A percentile compares a stretch with the other conserved stretches of the same genome.
Evolutionary conservation across 2,888 invertebrate species (phyloP).

Genomic region (Trimorus sp.): DNA sequence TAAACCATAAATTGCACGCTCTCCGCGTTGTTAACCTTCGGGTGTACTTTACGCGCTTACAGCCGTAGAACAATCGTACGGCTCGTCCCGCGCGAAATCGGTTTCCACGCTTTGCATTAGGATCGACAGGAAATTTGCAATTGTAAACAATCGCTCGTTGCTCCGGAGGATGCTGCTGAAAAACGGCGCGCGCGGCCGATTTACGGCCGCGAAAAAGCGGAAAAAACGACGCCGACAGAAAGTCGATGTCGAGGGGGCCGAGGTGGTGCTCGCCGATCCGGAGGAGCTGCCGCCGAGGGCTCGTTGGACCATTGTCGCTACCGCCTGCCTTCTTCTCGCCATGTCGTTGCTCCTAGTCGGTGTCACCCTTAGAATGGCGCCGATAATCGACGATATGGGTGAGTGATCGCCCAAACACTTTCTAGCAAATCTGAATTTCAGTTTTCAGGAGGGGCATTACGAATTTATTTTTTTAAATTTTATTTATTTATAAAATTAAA

Average conservation of each 20-base stretch:
- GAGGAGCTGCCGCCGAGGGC: constrained; percentile 92
- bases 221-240: constrained; percentile 78
- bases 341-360: constrained; percentile 95
- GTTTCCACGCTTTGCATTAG: constrained; percentile 34
- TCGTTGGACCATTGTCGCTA: constrained; percentile 95
- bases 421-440: too few relatives aligned
- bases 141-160: neutral
- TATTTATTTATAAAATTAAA: too few relatives aligned
- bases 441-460: too few relatives aligned
- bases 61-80: constrained; percentile 49
- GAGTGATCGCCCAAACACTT: too few relatives aligned
- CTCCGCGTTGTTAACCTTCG: constrained; percentile 50
- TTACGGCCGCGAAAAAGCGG: too few relatives aligned
- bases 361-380: constrained; percentile 95
- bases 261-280: constrained; percentile 86
- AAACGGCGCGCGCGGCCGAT: too few relatives aligned
- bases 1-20: constrained; percentile 55
- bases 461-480: too few relatives aligned
- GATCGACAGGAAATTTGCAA: constrained; percentile 26
- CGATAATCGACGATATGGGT: constrained; percentile 86
- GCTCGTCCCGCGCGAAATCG: constrained; percentile 40
- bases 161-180: neutral
- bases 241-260: constrained; percentile 73
- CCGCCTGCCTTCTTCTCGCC: constrained; percentile 92
- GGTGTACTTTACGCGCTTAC: constrained; percentile 54